Evolutionary conservation across 1,140 invertebrate genomes (phyloP).

Genomic region (Apis laboriosa): DNA sequence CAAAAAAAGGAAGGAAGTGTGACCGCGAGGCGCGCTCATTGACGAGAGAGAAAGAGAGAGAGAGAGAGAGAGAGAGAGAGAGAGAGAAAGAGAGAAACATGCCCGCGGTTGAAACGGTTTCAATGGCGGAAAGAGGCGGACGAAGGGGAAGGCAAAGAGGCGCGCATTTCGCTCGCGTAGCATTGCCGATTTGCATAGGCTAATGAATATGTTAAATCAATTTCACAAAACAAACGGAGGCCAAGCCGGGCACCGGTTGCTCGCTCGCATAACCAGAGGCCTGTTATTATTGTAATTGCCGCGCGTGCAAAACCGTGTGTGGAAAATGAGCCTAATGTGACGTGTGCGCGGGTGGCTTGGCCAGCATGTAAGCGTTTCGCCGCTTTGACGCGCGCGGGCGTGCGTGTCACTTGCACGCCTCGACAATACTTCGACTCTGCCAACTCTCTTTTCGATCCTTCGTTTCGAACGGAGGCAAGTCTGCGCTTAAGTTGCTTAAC

Average conservation of each 20-base stretch:
- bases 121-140: neutral
- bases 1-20: too few relatives aligned
- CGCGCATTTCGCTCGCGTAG: slow-evolving; percentile 42
- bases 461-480: neutral
- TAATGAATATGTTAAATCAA: slow-evolving; percentile 81
- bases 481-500: neutral
- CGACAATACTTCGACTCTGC: neutral
- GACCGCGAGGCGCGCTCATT: too few relatives aligned
- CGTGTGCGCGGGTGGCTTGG: slow-evolving; percentile 71
- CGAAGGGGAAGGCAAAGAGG: neutral
- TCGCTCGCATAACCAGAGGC: slow-evolving; percentile 65
- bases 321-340: slow-evolving; percentile 80
- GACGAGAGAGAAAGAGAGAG: too few relatives aligned
- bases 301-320: slow-evolving; percentile 78
- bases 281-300: slow-evolving; percentile 81
- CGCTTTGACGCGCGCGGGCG: slow-evolving; percentile 14
- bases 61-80: too few relatives aligned
- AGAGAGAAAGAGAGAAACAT: too few relatives aligned
- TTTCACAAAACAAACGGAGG: slow-evolving; percentile 75
- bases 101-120: neutral
- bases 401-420: slow-evolving; percentile 19
- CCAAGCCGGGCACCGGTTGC: slow-evolving; percentile 62
- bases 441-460: neutral
- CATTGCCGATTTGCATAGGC: slow-evolving; percentile 75
- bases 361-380: neutral